phyloP scores from a whole-genome alignment of 2,113 vertebrate species.

The Mirza zaza region DNA sequence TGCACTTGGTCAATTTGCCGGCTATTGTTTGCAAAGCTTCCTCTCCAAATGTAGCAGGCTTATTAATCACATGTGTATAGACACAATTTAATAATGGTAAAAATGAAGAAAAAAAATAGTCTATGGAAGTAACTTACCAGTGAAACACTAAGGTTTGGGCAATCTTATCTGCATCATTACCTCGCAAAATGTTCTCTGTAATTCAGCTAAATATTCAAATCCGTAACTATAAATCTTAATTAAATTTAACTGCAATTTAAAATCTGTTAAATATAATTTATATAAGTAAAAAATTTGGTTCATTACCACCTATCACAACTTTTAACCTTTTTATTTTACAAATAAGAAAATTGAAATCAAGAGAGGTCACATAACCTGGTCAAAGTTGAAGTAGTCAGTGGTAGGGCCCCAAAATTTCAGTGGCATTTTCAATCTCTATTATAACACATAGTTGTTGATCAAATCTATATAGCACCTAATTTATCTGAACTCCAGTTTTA shows the following conservation, averaged over 20 bases:
- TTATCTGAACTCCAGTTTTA: neutral
- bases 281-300: neutral
- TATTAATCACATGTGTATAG: constrained; percentile 61
- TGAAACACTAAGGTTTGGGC: constrained; percentile 26
- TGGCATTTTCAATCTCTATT: neutral
- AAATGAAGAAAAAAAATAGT: neutral
- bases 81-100: constrained; percentile 44
- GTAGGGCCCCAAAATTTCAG: neutral
- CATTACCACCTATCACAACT: neutral
- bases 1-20: neutral
- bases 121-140: constrained; percentile 23
- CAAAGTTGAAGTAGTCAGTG: neutral
- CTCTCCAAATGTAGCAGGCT: neutral
- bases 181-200: constrained; percentile 51
- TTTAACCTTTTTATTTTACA: neutral
- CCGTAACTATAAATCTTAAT: constrained; percentile 16
- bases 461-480: neutral
- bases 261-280: constrained; percentile 4
- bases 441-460: neutral
- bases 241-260: constrained; percentile 31
- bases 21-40: constrained; percentile 7
- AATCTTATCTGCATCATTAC: constrained; percentile 30
- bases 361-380: neutral
- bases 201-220: constrained; percentile 43
- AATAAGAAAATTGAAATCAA: neutral